These are phyloP conservation scores for Cephalopachus bancanus DNA, from an alignment of 2,797 vertebrate species.

Conservation along the genomic window DNA sequence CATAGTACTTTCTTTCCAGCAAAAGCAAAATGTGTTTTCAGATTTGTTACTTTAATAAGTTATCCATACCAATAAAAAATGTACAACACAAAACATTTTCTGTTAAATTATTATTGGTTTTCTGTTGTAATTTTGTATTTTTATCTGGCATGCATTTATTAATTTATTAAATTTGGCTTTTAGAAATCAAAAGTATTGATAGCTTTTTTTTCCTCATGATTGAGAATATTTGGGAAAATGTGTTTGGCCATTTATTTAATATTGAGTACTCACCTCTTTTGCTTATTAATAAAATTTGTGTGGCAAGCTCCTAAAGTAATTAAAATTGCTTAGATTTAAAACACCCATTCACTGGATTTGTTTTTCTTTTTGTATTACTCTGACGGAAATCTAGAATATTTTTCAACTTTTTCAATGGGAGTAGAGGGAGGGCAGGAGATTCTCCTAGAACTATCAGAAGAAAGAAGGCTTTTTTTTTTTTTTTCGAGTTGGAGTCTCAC, in stretches of 20 bases:
- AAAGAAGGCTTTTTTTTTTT: not conserved
- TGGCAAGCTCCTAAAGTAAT: slow-evolving; percentile 24
- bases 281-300: slow-evolving; percentile 43
- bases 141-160: slow-evolving; percentile 96
- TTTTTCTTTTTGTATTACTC: slow-evolving; percentile 16
- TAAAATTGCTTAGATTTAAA: slow-evolving; percentile 33
- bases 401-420: not conserved
- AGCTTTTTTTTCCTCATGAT: slow-evolving; percentile 73
- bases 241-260: slow-evolving; percentile 50
- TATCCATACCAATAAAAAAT: slow-evolving; percentile 90
- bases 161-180: slow-evolving; percentile 99
- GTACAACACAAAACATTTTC: slow-evolving; percentile 90
- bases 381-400: slow-evolving; percentile 36
- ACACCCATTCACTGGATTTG: not conserved
- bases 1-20: slow-evolving; percentile 88
- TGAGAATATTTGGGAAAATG: slow-evolving; percentile 6
- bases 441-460: not conserved
- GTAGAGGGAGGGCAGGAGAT: not conserved
- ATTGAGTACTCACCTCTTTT: not conserved
- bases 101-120: slow-evolving; percentile 89
- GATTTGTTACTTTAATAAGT: slow-evolving; percentile 90
- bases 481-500: too few relatives aligned
- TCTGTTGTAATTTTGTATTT: slow-evolving; percentile 92
- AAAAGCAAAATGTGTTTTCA: slow-evolving; percentile 88
- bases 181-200: slow-evolving; percentile 87